Evolutionary conservation across 2,113 vertebrate species (phyloP), one percentile per base, ranked within the genome.

Genomic region (Pomatorhinus ruficollis): DNA sequence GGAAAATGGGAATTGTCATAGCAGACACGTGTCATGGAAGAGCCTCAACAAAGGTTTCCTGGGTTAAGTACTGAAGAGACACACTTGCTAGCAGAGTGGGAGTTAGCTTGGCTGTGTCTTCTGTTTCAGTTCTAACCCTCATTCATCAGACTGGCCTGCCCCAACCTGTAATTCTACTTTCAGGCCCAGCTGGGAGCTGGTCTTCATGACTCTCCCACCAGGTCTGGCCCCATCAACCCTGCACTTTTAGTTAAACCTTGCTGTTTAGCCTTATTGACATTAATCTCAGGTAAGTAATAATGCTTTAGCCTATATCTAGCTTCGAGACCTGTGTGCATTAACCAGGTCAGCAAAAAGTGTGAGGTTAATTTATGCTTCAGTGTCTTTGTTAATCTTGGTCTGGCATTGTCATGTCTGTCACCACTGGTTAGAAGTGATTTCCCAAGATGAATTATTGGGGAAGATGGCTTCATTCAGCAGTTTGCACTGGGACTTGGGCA

Each of bases 41-140:
- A 86, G 19, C 33, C 14, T 21, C 27, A 35, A 33, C 44, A 35
- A 25, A 78, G 50, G 23, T 60, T 57, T 79, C 44, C 13, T 61
- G 60, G 42, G 24, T 60, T 47, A 65, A 72, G 24, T 33, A 33
- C 56, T 72, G 50, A 49, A 25, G 60, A 87, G 78, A 47, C 6
- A 19, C 23, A 91, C 0, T 13, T 1, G 0, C 11, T 63, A 69
- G 54, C 33, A 42, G 44, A 56, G 59, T 2, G 4, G 30, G 39
- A 69, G 23, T 63, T 76, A 37, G 11, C 35, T 83, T 79, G 63
- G 28, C 57, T 61, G 19, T 75, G 23, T 65, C 31, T 76, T 63
- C 31, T 45, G 7, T 54, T 76, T 63, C 7, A 14, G 4, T 64
- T 81, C 72, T 87, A 64, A 50, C 33, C 10, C 12, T 87, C 35